Evolutionary conservation across 2,888 invertebrate species (phyloP), one percentile per base, ranked within the genome.

Genomic region (Hedychridium roseum): DNA sequence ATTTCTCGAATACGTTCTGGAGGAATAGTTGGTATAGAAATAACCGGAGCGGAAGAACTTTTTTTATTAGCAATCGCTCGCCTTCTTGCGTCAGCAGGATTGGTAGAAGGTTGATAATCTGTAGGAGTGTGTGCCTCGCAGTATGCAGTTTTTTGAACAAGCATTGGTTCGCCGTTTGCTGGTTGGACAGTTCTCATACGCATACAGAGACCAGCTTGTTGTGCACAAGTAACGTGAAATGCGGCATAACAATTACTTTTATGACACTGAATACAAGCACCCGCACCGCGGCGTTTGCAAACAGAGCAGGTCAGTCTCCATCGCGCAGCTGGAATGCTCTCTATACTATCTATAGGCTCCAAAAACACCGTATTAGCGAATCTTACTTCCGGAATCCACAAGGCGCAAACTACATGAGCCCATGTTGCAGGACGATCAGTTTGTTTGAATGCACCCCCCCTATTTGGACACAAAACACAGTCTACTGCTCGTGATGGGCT

Each of bases 141-240:
- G 76, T 91, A 98, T 7, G 97, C 97, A 68, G 94, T 94, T 79
- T 97, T 97, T 70, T 95, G 91, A 0, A 97, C 94, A 44, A 91
- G 85, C 58, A 93, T 89, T 0, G 92, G 90, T 63, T 89, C 83
- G 38, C 88, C 84, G 69, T 88, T 86, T 40, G 82, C 74, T 20
- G 78, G 78, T 66, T 88, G 86, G 0, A 95, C 91, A 0, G 96
- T 95, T 72, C 97, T 93, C 90, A 98, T 97, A 72, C 94, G 92
- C 97, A 97, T 97, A 73, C 92, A 92, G 1, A 99, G 82, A 0
- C 88, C 94, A 16, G 97, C 96, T 74, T 93, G 94, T 78, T 97
- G 97, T 0, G 98, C 99, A 80, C 99, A 99, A 0, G 99, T 99
- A 2, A 99, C 99, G 79, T 99, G 99, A 81, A 99, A 99, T 1